Percentiles rank a stretch among this genome's conserved stretches.
Conservation (phyloP, 2,797 vertebrate genomes). For the Anniella stebbinsi region DNA sequence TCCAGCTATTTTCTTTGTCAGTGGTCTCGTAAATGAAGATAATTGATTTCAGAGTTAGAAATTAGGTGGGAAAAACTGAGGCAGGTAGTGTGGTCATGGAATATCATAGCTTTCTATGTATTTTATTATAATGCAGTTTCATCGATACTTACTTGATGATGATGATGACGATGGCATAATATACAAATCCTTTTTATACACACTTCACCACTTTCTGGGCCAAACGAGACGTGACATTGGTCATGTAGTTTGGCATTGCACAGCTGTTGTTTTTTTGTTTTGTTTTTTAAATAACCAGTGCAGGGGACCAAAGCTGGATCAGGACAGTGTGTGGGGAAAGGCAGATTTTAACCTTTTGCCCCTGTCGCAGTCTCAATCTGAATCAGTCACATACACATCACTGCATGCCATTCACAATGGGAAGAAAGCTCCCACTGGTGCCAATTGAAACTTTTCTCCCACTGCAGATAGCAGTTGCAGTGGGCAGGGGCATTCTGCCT, state of each 20-base stretch:
- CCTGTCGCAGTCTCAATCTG: background rate
- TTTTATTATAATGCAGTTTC: too few relatives aligned
- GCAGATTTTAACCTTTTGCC: background rate
- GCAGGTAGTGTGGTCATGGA: background rate
- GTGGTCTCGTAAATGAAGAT: background rate
- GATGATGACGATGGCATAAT: accelerated
- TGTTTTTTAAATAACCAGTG: background rate
- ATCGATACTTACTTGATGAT: background rate
- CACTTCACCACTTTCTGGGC: background rate
- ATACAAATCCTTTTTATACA: background rate
- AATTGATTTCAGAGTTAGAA: background rate
- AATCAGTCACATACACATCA: background rate
- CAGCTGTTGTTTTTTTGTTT: too few relatives aligned
- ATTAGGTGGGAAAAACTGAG: background rate
- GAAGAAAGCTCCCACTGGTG: background rate
- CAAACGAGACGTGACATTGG: background rate
- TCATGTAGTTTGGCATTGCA: background rate
- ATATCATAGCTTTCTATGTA: background rate
- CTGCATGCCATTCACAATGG: background rate
- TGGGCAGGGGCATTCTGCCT: too few relatives aligned
- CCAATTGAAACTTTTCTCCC: background rate
- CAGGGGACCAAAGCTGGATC: too few relatives aligned
- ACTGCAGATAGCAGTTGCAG: background rate
- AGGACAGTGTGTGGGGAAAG: background rate
- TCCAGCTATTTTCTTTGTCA: background rate